phyloP scores from a whole-genome alignment of 2,113 vertebrate genomes.

The Amblyornis subalaris region DNA sequence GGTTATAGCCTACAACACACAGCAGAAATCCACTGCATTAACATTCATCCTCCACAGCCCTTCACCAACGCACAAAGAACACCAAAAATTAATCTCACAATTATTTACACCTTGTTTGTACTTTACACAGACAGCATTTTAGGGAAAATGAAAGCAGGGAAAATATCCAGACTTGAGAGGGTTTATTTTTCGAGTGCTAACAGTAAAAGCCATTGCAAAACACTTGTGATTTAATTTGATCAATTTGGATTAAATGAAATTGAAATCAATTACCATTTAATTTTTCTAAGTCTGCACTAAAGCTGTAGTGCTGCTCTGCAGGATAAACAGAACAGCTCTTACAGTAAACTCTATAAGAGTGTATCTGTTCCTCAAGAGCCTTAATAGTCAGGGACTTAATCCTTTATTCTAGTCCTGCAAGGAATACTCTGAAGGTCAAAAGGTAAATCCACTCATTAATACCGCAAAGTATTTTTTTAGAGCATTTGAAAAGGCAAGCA shows the following conservation, averaged over 20 bases:
- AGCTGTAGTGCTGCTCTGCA: background rate
- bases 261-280: background rate
- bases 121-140: background rate
- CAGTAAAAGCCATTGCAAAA: background rate
- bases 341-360: background rate
- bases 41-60: background rate
- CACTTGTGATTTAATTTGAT: background rate
- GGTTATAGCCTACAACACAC: slow-evolving; percentile 82
- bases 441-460: background rate
- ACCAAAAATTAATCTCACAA: background rate
- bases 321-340: background rate
- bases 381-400: background rate
- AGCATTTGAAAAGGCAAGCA: background rate
- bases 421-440: background rate
- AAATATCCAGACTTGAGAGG: background rate
- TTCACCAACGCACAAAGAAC: background rate
- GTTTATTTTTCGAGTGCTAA: background rate
- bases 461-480: background rate
- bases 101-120: background rate
- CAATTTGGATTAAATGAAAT: background rate
- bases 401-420: background rate
- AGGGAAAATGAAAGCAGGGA: background rate
- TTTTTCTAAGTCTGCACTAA: background rate
- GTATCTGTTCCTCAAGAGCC: background rate
- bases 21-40: background rate